These are phyloP conservation scores for Eupithecia vulgata DNA, from an alignment of 2,888 invertebrate genomes.

Conservation along the genomic window DNA sequence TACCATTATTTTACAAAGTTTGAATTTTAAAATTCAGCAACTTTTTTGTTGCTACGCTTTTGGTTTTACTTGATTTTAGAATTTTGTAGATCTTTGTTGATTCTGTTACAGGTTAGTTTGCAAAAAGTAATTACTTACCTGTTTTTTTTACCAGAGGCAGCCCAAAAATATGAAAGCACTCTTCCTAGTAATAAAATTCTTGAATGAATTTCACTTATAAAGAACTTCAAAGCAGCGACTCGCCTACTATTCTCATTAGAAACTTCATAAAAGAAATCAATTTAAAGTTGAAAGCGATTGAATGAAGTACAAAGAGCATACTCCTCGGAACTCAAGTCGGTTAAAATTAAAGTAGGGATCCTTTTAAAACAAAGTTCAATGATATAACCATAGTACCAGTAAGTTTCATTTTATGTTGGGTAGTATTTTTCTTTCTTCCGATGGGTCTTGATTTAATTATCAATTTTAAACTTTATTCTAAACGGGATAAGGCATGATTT, in stretches of 20 bases:
- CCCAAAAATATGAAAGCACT: not conserved
- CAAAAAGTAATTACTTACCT: not conserved
- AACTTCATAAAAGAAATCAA: conserved; percentile 37
- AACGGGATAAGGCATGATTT: too few species aligned
- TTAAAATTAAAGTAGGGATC: not conserved
- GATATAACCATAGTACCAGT: too few species aligned
- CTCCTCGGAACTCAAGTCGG: conserved; percentile 7
- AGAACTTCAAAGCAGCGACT: conserved; percentile 9
- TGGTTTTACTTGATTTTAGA: too few species aligned
- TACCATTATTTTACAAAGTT: not conserved
- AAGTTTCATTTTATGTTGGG: not conserved
- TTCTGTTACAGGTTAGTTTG: not conserved
- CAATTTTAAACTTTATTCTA: too few species aligned
- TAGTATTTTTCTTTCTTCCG: too few species aligned
- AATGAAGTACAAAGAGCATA: conserved; percentile 28
- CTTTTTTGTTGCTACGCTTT: too few species aligned
- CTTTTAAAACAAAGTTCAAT: not conserved
- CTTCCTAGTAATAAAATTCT: conserved; percentile 1
- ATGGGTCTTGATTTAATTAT: too few species aligned
- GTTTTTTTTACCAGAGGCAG: not conserved
- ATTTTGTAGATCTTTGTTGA: not conserved
- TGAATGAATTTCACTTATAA: conserved; percentile 20
- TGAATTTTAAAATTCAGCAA: not conserved
- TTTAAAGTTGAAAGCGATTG: conserved; percentile 31
- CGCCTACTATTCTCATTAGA: conserved; percentile 34